A percentile compares a stretch with the other conserved stretches of the same genome.
These are phyloP conservation scores for Drosophila fuyamai DNA, from an alignment of 1,140 invertebrate species.

Conservation along the genomic window DNA sequence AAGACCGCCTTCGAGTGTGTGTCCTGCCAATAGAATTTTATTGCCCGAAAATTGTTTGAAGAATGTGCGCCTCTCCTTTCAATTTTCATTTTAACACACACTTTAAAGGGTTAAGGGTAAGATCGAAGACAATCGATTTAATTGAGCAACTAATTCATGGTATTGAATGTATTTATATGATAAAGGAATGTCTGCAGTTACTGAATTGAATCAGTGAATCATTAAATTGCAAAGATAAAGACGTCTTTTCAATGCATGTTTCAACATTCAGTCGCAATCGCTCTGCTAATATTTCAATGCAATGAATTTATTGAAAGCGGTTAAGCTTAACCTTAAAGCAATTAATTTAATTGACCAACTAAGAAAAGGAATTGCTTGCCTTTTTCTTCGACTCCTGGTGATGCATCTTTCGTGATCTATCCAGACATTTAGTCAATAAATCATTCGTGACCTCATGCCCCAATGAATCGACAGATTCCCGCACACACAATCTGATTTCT, in stretches of 20 bases:
- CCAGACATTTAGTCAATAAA: conserved; percentile 59
- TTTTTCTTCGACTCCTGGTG: not conserved
- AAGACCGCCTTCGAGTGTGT: conserved; percentile 36
- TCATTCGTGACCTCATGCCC: conserved; percentile 33
- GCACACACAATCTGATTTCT: conserved; percentile 46
- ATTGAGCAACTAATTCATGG: conserved; percentile 18
- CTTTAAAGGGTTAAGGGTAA: conserved; percentile 7
- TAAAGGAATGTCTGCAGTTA: too few relatives aligned
- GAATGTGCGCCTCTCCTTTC: conserved; percentile 14
- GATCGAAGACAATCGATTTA: conserved; percentile 17
- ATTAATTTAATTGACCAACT: conserved; percentile 46
- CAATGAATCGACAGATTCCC: conserved; percentile 57
- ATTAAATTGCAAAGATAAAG: too few relatives aligned
- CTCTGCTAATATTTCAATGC: not conserved
- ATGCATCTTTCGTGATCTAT: conserved; percentile 48
- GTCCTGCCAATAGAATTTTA: conserved; percentile 64
- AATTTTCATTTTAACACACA: conserved; percentile 13
- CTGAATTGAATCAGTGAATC: too few relatives aligned
- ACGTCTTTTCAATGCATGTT: too few relatives aligned
- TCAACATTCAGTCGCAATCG: too few relatives aligned
- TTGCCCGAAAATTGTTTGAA: conserved; percentile 64
- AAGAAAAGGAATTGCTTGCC: conserved; percentile 16
- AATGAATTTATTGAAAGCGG: not conserved
- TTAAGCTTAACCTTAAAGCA: conserved; percentile 3
- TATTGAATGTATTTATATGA: too few relatives aligned